Evolutionary conservation across 2,888 invertebrate genomes (phyloP).

Genomic region (Saturnia japonica): DNA sequence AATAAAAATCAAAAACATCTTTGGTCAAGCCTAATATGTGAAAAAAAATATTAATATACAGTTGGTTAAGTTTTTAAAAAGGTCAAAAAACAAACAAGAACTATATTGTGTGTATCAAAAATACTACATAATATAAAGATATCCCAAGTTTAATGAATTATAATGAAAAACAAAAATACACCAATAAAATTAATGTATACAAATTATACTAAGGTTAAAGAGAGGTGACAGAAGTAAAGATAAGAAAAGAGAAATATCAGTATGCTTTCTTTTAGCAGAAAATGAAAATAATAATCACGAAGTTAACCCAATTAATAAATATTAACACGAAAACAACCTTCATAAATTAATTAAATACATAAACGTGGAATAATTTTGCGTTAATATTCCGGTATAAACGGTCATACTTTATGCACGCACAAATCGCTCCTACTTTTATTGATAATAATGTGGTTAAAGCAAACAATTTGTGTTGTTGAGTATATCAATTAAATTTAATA

Average conservation of each 20-base stretch:
- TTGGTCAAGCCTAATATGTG: background rate
- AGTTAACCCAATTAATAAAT: conserved; percentile 13
- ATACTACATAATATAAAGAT: too few relatives aligned
- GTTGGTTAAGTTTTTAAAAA: background rate
- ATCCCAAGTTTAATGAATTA: too few relatives aligned
- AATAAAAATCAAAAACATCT: background rate
- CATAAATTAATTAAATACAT: conserved; percentile 42
- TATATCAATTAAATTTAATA: background rate
- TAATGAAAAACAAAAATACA: too few relatives aligned
- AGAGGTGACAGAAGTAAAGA: too few relatives aligned
- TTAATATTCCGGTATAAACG: conserved; percentile 54
- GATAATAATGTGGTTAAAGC: conserved; percentile 35
- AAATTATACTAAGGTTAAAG: too few relatives aligned
- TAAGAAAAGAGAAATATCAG: too few relatives aligned
- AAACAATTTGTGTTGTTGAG: background rate
- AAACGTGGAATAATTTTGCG: conserved; percentile 44
- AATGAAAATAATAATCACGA: background rate
- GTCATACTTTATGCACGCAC: conserved; percentile 46
- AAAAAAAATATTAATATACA: background rate
- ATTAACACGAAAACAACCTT: conserved; percentile 22
- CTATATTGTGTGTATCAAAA: too few relatives aligned
- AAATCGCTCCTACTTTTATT: conserved; percentile 41
- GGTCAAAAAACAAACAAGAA: too few relatives aligned
- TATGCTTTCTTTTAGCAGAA: background rate
- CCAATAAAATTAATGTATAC: too few relatives aligned